Conservation (phyloP, 1,140 invertebrate genomes). For the Drosophila sp. region DNA sequence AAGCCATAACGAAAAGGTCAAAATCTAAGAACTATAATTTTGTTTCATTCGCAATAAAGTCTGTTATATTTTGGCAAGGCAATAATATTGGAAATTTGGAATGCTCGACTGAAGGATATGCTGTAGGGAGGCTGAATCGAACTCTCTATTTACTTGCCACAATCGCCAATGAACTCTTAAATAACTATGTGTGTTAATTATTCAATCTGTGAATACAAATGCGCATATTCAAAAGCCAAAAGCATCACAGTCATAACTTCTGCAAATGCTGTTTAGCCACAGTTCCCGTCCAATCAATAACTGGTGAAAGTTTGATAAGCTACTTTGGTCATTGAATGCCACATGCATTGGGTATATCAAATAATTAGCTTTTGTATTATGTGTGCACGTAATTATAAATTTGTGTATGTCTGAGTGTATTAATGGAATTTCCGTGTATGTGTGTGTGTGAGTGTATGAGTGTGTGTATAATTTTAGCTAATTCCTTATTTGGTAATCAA, state of each 20-base stretch:
- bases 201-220: constrained; percentile 7
- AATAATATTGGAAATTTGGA: neutral
- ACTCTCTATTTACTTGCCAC: neutral
- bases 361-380: constrained; percentile 35
- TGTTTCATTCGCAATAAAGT: constrained; percentile 15
- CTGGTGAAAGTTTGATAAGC: constrained; percentile 32
- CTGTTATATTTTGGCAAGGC: neutral
- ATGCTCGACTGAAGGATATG: neutral
- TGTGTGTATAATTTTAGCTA: constrained; percentile 17
- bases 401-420: constrained; percentile 14
- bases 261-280: constrained; percentile 12
- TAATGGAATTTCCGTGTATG: neutral
- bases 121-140: neutral
- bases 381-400: constrained; percentile 1
- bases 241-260: constrained; percentile 9
- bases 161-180: neutral
- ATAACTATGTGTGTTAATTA: constrained; percentile 1
- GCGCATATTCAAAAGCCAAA: neutral
- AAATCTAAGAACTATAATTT: constrained; percentile 35
- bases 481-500: constrained; percentile 32
- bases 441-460: constrained; percentile 1
- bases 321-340: constrained; percentile 25
- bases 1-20: constrained; percentile 38
- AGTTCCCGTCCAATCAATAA: constrained; percentile 37
- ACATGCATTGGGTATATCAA: constrained; percentile 22